Percentiles rank a stretch among this genome's conserved stretches.
Evolutionary conservation across 2,888 invertebrate genomes (phyloP).

Genomic region (Xanthia icteritia): DNA sequence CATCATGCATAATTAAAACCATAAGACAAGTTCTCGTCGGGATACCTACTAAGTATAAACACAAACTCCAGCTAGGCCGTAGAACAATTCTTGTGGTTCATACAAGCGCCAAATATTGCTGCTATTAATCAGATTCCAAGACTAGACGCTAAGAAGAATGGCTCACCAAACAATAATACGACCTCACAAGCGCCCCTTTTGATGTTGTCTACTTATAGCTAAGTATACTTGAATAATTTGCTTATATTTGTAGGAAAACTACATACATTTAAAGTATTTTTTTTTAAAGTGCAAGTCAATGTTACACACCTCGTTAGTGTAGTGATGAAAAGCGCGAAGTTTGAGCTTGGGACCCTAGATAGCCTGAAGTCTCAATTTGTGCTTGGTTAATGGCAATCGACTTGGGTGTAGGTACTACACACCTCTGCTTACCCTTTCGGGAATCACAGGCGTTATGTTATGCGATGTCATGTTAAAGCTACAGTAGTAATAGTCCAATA

Average conservation of each 20-base stretch:
- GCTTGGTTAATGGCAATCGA: background rate
- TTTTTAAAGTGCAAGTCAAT: too few species aligned
- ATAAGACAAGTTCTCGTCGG: constrained; percentile 13
- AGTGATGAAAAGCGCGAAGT: background rate
- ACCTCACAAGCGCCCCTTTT: constrained; percentile 59
- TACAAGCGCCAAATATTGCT: constrained; percentile 83
- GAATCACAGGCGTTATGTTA: background rate
- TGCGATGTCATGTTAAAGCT: background rate
- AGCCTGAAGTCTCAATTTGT: background rate
- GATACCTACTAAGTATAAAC: constrained; percentile 56
- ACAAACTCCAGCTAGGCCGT: constrained; percentile 68
- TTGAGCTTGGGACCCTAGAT: background rate
- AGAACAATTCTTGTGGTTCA: constrained; percentile 80
- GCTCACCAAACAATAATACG: constrained; percentile 80
- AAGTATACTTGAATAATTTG: too few species aligned
- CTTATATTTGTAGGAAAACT: background rate
- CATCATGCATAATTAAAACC: background rate
- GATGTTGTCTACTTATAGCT: constrained; percentile 23
- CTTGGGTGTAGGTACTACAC: background rate
- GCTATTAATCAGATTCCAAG: constrained; percentile 86
- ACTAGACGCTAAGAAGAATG: constrained; percentile 78
- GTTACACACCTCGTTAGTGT: too few species aligned
- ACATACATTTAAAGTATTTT: too few species aligned
- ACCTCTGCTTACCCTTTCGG: background rate
- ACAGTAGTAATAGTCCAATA: too few species aligned